Evolutionary conservation across 2,888 invertebrate species (phyloP).

Genomic region (Zygothrica quintamaculata): DNA sequence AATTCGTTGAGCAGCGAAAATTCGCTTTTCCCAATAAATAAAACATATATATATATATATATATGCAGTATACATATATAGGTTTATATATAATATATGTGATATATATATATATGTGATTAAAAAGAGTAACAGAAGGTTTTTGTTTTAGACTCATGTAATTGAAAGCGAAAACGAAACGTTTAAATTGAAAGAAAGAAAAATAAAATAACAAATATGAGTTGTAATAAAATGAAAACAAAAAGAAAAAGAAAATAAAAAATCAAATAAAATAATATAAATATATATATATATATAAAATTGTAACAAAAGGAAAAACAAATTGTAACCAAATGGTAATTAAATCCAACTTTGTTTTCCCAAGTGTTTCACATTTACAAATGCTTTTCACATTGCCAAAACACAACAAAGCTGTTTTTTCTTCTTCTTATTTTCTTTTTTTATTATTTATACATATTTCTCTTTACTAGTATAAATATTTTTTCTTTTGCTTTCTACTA

Average conservation of each 20-base stretch:
- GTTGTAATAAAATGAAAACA: conserved; percentile 1
- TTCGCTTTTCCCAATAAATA: conserved; percentile 46
- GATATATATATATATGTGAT: not conserved
- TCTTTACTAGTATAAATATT: too few species aligned
- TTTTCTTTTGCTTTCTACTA: too few species aligned
- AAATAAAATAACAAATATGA: too few species aligned
- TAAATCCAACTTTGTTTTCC: conserved; percentile 45
- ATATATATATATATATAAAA: too few species aligned
- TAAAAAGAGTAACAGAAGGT: conserved; percentile 27
- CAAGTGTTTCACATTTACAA: conserved; percentile 55
- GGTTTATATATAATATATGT: conserved; percentile 6
- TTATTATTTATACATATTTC: too few species aligned
- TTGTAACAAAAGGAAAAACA: too few species aligned
- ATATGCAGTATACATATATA: conserved; percentile 20
- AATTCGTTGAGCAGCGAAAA: conserved; percentile 81
- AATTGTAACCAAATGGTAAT: conserved; percentile 21
- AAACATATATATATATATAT: conserved; percentile 16
- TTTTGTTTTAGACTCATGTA: conserved; percentile 18
- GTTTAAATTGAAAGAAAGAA: not conserved
- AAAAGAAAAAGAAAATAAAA: conserved; percentile 22
- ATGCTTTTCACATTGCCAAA: conserved; percentile 37
- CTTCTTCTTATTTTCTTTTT: not conserved
- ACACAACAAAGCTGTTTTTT: conserved; percentile 31
- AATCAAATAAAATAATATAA: too few species aligned
- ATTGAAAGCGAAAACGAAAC: conserved; percentile 56